Evolutionary conservation across 2,113 vertebrate genomes (phyloP).

Genomic region (Rhadina sibilatrix): DNA sequence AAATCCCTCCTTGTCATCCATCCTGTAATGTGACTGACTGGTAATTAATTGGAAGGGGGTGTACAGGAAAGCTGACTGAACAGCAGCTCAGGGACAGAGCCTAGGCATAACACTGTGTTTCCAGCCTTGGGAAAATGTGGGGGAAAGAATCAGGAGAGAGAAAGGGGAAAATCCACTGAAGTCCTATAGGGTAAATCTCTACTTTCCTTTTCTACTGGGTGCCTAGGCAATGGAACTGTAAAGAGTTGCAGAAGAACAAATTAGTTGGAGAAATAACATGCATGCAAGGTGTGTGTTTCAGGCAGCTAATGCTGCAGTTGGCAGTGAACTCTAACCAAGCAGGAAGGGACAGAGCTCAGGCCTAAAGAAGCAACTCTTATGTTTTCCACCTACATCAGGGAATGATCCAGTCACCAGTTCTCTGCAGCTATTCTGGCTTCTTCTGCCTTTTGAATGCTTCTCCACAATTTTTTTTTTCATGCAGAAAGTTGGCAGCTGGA

Average conservation of each 20-base stretch:
- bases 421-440: neutral
- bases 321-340: neutral
- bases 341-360: neutral
- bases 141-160: neutral
- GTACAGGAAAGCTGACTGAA: neutral
- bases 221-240: neutral
- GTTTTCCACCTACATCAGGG: neutral
- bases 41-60: neutral
- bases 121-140: neutral
- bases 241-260: neutral
- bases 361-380: neutral
- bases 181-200: neutral
- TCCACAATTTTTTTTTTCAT: neutral
- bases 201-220: neutral
- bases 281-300: neutral
- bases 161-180: neutral
- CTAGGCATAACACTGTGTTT: neutral
- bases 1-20: accelerated
- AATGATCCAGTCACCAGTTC: neutral
- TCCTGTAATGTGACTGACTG: neutral
- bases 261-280: neutral
- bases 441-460: neutral
- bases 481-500: neutral
- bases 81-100: neutral
- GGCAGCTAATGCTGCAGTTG: neutral